Percentiles rank a stretch among this genome's conserved stretches.
phyloP scores from a whole-genome alignment of 2,797 vertebrate genomes.

The Toxotes lorentzi region DNA sequence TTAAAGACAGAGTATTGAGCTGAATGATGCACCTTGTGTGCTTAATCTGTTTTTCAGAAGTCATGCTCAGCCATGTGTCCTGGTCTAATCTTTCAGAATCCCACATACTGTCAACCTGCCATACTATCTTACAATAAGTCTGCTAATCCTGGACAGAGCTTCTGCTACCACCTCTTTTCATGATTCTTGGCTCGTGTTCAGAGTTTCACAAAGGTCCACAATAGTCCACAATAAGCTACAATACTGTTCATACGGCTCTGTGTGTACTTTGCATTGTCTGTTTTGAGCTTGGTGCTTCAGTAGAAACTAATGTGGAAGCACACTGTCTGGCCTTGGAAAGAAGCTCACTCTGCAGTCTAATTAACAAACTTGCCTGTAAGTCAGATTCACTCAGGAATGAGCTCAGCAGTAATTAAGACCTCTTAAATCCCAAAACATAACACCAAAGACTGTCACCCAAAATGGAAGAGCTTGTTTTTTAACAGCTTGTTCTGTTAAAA shows the following conservation, averaged over 20 bases:
- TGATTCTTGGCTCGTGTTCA: constrained; percentile 43
- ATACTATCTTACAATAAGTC: constrained; percentile 36
- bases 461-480: too few species aligned
- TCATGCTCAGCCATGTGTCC: constrained; percentile 42
- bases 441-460: neutral
- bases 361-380: constrained; percentile 45
- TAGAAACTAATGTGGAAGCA: constrained; percentile 4
- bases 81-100: constrained; percentile 53
- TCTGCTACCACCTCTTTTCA: constrained; percentile 48
- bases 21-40: constrained; percentile 12
- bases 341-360: constrained; percentile 44
- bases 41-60: constrained; percentile 35
- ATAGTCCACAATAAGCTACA: constrained; percentile 32
- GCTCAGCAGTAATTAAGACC: constrained; percentile 48
- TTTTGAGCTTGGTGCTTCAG: constrained; percentile 4
- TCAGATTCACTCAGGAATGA: constrained; percentile 37
- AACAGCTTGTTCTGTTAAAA: neutral
- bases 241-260: constrained; percentile 5
- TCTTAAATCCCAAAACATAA: constrained; percentile 45
- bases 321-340: constrained; percentile 6
- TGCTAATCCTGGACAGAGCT: constrained; percentile 47
- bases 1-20: neutral
- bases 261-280: constrained; percentile 22
- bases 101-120: constrained; percentile 52
- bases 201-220: constrained; percentile 36